A percentile compares a stretch with the other conserved stretches of the same genome.
Conservation (phyloP, 2,888 invertebrate species). For the Xestia c-nigrum region DNA sequence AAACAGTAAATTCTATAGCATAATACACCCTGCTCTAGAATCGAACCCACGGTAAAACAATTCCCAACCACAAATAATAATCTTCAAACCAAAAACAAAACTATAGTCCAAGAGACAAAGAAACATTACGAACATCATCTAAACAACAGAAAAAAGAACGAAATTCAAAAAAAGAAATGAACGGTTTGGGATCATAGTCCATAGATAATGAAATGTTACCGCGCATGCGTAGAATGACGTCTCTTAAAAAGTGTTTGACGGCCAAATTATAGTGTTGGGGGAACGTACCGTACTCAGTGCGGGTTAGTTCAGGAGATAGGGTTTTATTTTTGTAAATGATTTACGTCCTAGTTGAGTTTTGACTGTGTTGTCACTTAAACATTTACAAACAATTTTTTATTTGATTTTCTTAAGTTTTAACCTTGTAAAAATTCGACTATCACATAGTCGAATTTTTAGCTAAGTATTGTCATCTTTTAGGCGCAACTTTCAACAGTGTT, state of each 20-base stretch:
- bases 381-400: neutral
- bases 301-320: slow-evolving; percentile 60
- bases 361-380: neutral
- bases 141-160: slow-evolving; percentile 55
- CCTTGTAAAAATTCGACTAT: neutral
- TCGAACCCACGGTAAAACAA: neutral
- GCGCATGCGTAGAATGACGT: slow-evolving; percentile 82
- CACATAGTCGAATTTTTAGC: neutral
- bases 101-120: slow-evolving; percentile 53
- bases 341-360: neutral
- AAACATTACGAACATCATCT: slow-evolving; percentile 51
- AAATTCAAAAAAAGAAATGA: slow-evolving; percentile 74
- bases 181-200: slow-evolving; percentile 75
- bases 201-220: slow-evolving; percentile 83
- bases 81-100: slow-evolving; percentile 50
- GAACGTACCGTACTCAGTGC: slow-evolving; percentile 63
- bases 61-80: slow-evolving; percentile 6
- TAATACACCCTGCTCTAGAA: neutral
- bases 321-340: slow-evolving; percentile 4
- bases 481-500: neutral
- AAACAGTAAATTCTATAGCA: neutral
- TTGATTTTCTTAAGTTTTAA: slow-evolving; percentile 9
- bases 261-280: slow-evolving; percentile 82
- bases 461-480: neutral
- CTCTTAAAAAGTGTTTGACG: slow-evolving; percentile 86